Evolutionary conservation across 2,113 vertebrate species (phyloP).

Genomic region (Castor canadensis): DNA sequence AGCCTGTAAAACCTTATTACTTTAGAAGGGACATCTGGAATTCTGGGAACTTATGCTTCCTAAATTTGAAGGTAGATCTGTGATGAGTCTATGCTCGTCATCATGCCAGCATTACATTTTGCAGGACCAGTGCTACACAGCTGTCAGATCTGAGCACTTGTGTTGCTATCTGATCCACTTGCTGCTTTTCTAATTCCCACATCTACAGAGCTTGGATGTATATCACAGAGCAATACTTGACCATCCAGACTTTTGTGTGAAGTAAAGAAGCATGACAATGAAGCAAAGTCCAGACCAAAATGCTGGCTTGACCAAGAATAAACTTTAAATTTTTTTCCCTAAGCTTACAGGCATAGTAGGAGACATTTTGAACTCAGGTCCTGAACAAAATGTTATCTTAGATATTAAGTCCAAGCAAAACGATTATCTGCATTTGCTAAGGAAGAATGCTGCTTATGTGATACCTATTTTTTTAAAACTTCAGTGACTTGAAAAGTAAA

Average conservation of each 20-base stretch:
- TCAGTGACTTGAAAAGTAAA: background rate
- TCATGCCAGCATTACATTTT: rapidly evolving
- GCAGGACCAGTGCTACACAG: background rate
- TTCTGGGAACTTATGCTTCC: too few relatives aligned
- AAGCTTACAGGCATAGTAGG: background rate
- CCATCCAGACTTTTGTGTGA: background rate
- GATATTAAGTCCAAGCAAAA: background rate
- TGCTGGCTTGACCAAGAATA: background rate
- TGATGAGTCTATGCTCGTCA: background rate
- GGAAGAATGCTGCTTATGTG: background rate
- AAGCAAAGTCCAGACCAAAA: background rate
- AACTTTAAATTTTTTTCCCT: background rate
- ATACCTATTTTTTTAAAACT: background rate
- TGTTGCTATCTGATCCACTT: rapidly evolving
- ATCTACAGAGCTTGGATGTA: rapidly evolving
- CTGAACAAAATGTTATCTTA: background rate
- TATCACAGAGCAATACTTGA: rapidly evolving
- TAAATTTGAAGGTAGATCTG: background rate
- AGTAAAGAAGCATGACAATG: background rate
- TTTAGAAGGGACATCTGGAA: background rate
- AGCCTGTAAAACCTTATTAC: background rate
- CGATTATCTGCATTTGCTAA: background rate
- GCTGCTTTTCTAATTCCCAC: background rate
- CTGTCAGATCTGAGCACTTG: rapidly evolving
- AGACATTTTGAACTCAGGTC: background rate